phyloP scores from a whole-genome alignment of 2,888 invertebrate species.

The Apamea anceps region DNA sequence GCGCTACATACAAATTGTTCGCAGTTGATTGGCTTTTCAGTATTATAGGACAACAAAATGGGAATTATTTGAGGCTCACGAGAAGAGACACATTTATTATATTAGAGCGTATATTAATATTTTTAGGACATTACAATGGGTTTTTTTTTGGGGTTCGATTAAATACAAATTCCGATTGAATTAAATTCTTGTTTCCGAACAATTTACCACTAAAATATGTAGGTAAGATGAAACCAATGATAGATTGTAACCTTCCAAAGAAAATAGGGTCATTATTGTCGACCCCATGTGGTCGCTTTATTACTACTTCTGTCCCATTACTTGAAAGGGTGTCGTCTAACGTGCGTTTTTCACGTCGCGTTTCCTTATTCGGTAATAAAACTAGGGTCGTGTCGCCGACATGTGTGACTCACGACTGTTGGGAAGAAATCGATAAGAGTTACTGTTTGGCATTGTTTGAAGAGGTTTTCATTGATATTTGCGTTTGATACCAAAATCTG shows the following conservation, averaged over 20 bases:
- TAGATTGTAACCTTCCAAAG: slow-evolving; percentile 47
- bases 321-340: slow-evolving; percentile 52
- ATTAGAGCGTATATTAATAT: too few species aligned
- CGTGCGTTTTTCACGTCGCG: slow-evolving; percentile 64
- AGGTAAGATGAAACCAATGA: slow-evolving; percentile 43
- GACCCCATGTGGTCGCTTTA: slow-evolving; percentile 61
- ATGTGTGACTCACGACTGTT: slow-evolving; percentile 45
- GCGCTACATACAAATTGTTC: too few species aligned
- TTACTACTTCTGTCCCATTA: slow-evolving; percentile 61
- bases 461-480: slow-evolving; percentile 6
- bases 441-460: slow-evolving; percentile 8
- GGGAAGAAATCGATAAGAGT: slow-evolving; percentile 24
- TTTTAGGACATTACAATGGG: too few species aligned
- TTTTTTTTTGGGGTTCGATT: neutral
- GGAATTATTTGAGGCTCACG: too few species aligned
- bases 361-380: slow-evolving; percentile 63
- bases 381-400: slow-evolving; percentile 47
- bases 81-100: too few species aligned
- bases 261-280: slow-evolving; percentile 61
- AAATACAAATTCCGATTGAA: neutral
- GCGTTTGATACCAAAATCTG: slow-evolving; percentile 5
- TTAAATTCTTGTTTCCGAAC: neutral
- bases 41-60: too few species aligned
- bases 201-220: neutral
- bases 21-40: too few species aligned